Percentiles rank a stretch among this genome's conserved stretches.
phyloP scores from a whole-genome alignment of 2,113 vertebrate species.

The Cranoglanis bouderius region DNA sequence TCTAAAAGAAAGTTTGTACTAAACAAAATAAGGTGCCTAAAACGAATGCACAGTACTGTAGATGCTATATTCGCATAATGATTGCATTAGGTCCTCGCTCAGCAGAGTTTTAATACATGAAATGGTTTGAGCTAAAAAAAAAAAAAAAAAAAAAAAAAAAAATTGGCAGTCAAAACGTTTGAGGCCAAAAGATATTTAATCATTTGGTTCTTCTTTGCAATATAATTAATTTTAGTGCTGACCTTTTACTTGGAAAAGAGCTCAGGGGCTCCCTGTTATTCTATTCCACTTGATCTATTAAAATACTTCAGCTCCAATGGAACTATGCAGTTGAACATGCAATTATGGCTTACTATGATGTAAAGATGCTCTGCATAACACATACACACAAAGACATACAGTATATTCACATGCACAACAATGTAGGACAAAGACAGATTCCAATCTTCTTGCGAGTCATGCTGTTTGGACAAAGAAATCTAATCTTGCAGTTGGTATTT shows the following conservation, averaged over 20 bases:
- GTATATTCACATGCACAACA: constrained; percentile 18
- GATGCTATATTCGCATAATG: neutral
- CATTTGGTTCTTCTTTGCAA: neutral
- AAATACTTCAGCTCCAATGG: constrained; percentile 52
- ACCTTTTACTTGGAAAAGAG: constrained; percentile 63
- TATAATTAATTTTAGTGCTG: constrained; percentile 67
- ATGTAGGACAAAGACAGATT: neutral
- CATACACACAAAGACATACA: neutral
- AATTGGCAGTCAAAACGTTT: constrained; percentile 1
- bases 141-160: neutral
- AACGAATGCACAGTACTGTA: too few relatives aligned
- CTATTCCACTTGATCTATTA: constrained; percentile 66
- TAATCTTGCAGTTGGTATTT: neutral
- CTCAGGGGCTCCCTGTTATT: constrained; percentile 54
- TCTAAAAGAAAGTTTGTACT: too few relatives aligned
- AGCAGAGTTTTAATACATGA: neutral
- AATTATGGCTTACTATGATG: constrained; percentile 44
- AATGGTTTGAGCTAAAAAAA: neutral
- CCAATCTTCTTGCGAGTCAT: constrained; percentile 1
- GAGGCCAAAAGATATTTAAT: constrained; percentile 23
- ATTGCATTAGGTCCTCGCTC: neutral
- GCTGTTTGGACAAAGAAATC: constrained; percentile 27
- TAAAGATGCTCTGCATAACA: constrained; percentile 24
- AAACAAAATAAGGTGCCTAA: too few relatives aligned
- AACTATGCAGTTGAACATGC: constrained; percentile 56